Percentiles rank a stretch among this genome's conserved stretches.
These are phyloP conservation scores for Malurus leucopterus DNA, from an alignment of 2,797 vertebrate species.

Conservation along the genomic window DNA sequence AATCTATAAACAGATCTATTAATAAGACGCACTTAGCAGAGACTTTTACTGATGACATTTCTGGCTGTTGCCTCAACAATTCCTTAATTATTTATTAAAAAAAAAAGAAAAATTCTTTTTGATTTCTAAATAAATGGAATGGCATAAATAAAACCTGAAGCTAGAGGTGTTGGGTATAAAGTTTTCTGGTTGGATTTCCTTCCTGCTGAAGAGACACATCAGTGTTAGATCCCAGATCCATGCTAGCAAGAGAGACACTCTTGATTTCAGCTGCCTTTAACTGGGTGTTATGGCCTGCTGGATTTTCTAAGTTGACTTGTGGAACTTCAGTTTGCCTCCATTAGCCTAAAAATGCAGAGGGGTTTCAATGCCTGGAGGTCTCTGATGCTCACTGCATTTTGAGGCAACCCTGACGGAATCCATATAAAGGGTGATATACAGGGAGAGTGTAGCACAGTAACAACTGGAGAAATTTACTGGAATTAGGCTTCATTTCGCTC, in stretches of 20 bases:
- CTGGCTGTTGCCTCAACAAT: background rate
- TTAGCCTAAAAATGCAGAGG: background rate
- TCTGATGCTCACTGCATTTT: background rate
- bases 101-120: background rate
- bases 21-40: background rate
- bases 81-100: background rate
- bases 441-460: background rate
- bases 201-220: background rate
- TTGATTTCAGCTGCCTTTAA: background rate
- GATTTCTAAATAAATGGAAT: background rate
- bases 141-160: background rate
- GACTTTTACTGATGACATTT: background rate
- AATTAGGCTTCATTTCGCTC: background rate
- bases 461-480: background rate
- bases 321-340: background rate
- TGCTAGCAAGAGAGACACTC: background rate
- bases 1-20: constrained; percentile 15
- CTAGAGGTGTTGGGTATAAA: background rate
- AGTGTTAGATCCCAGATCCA: background rate
- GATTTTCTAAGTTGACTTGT: background rate
- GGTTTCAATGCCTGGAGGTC: background rate
- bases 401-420: background rate
- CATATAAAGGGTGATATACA: background rate
- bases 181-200: background rate
- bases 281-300: background rate